These are phyloP conservation scores for Eupithecia subumbrata DNA, from an alignment of 2,888 invertebrate genomes.

Conservation along the genomic window DNA sequence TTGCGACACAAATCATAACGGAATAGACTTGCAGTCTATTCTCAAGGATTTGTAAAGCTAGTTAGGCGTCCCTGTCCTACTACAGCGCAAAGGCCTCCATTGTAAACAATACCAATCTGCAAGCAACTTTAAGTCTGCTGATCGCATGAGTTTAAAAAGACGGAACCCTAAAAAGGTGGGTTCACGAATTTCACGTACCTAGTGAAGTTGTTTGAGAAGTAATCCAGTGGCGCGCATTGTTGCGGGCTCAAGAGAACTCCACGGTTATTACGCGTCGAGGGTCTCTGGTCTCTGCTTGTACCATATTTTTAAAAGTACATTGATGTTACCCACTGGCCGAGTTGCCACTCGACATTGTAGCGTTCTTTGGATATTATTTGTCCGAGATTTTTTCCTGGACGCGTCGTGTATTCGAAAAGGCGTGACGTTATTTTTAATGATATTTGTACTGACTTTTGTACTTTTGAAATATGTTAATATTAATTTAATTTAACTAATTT, in stretches of 20 bases:
- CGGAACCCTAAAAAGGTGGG: slow-evolving; percentile 54
- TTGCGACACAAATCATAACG: not conserved
- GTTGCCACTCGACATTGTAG: slow-evolving; percentile 40
- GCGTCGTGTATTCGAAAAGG: not conserved
- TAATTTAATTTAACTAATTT: no score
- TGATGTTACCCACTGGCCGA: slow-evolving; percentile 43
- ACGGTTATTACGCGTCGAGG: slow-evolving; percentile 64
- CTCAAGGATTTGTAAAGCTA: not conserved
- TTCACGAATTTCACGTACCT: slow-evolving; percentile 69
- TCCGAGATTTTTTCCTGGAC: slow-evolving; percentile 16
- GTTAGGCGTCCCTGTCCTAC: not conserved
- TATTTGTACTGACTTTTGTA: slow-evolving; percentile 22
- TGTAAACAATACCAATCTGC: no score
- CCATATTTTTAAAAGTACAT: slow-evolving; percentile 52
- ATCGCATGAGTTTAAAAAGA: not conserved
- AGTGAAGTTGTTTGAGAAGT: slow-evolving; percentile 72
- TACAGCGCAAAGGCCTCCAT: not conserved
- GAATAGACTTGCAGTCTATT: no score
- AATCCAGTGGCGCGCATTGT: slow-evolving; percentile 66
- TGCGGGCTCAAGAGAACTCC: slow-evolving; percentile 57
- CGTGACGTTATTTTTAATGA: not conserved
- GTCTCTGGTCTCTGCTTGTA: slow-evolving; percentile 47
- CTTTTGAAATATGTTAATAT: no score
- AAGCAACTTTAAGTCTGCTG: not conserved
- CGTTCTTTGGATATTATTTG: slow-evolving; percentile 39